Evolutionary conservation across 1,140 invertebrate genomes (phyloP).

Genomic region (Ylistrum balloti): DNA sequence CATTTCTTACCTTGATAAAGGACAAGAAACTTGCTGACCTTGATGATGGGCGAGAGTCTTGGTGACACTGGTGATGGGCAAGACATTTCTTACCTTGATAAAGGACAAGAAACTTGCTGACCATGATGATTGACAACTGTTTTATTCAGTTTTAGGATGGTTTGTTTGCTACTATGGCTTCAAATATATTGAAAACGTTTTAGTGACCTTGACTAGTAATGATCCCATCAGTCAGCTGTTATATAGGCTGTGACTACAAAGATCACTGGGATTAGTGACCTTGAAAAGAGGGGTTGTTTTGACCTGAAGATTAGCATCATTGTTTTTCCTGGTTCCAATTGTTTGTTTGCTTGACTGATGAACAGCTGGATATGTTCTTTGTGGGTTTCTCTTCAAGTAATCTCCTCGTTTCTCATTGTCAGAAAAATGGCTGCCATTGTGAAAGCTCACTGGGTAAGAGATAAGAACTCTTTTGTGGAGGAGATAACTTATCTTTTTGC

Average conservation of each 20-base stretch:
- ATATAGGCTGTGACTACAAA: background rate
- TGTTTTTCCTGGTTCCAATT: background rate
- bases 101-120: background rate
- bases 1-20: too few species aligned
- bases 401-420: slow-evolving; percentile 25
- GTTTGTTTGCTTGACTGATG: background rate
- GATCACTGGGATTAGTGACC: background rate
- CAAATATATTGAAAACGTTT: too few species aligned
- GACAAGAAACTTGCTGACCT: background rate
- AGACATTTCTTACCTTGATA: too few species aligned
- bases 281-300: background rate
- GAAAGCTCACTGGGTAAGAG: background rate
- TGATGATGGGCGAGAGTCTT: background rate
- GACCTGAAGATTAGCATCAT: background rate
- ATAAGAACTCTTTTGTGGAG: slow-evolving; percentile 25
- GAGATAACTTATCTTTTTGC: slow-evolving; percentile 19
- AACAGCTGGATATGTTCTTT: slow-evolving; percentile 16
- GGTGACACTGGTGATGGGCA: background rate
- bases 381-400: background rate
- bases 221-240: background rate
- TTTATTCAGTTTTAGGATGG: background rate
- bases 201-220: background rate
- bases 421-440: slow-evolving; percentile 10
- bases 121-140: background rate
- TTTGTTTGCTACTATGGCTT: too few species aligned